Evolutionary conservation across 1,140 invertebrate species (phyloP), one percentile per base, ranked within the genome.

Genomic region (Rhagoletis zephyria): DNA sequence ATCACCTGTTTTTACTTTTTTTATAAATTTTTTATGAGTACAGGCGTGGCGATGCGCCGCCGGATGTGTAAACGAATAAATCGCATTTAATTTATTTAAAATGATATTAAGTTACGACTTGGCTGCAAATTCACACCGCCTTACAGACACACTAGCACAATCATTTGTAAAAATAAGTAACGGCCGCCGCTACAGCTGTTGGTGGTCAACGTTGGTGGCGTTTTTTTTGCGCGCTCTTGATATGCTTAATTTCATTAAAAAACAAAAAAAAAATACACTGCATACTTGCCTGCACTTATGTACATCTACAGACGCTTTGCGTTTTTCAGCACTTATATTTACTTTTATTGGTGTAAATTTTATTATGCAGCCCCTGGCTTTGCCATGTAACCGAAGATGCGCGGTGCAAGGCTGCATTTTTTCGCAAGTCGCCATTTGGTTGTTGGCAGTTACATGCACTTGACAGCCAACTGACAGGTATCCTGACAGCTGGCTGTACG

Each of bases 31-130:
- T 88, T 64, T 89, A 90, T 91, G 89, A 90, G 89, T 19, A 61
- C 19, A 12, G 56, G 14, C 59, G 56, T 64, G 59, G 59, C 30
- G 40, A 63, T 19, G 40, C 59, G n/a, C 42, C 85, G 90, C 90
- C 90, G 90, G 90, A 91, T 91, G 90, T 91, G 90, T 91, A 90
- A 90, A 89, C 91, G 90, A 90, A 91, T 91, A 91, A 91, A 91
- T 91, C 91, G 91, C 91, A 91, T 91, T 91, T 91, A 91, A 91
- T 91, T 91, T 91, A 91, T 91, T 91, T 91, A 90, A 91, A 91
- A 91, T 90, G 91, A 91, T 91, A 91, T 91, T 91, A 91, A 90
- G 90, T 91, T 91, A 91, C 91, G 90, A 91, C 74, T 81, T 56
- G n/a, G 14, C 1, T 4, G 42, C 67, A 9, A 74, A 42, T 16